Evolutionary conservation across 2,113 vertebrate genomes (phyloP).

Genomic region (Agelaius phoeniceus): DNA sequence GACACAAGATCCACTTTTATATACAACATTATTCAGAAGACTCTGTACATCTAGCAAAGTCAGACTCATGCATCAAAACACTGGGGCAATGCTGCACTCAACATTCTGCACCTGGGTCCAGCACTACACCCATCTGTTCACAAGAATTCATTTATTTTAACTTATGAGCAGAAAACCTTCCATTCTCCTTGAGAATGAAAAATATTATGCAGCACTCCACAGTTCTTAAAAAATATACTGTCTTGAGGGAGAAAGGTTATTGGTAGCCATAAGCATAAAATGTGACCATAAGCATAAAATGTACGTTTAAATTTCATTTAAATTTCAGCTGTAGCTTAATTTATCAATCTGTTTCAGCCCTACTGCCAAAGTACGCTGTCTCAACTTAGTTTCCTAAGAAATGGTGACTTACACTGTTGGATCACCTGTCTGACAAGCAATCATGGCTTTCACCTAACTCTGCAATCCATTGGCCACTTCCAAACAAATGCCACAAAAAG

Average conservation of each 20-base stretch:
- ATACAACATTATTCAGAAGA: background rate
- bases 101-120: background rate
- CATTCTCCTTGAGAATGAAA: background rate
- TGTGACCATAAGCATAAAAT: background rate
- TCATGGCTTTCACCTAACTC: background rate
- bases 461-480: background rate
- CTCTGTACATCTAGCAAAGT: background rate
- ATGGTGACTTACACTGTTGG: rapidly evolving
- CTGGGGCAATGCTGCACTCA: rapidly evolving
- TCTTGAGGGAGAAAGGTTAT: background rate
- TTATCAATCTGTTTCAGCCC: background rate
- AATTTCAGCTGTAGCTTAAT: background rate
- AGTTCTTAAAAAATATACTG: background rate
- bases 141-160: background rate
- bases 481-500: background rate
- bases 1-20: background rate
- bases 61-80: background rate
- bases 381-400: background rate
- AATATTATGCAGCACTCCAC: background rate
- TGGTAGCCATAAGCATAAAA: background rate
- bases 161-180: background rate
- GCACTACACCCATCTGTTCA: background rate
- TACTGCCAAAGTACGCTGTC: background rate
- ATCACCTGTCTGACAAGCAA: background rate
- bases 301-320: background rate